Evolutionary conservation across 2,113 vertebrate species (phyloP), one percentile per base, ranked within the genome.

Genomic region (Litocranius walleri): DNA sequence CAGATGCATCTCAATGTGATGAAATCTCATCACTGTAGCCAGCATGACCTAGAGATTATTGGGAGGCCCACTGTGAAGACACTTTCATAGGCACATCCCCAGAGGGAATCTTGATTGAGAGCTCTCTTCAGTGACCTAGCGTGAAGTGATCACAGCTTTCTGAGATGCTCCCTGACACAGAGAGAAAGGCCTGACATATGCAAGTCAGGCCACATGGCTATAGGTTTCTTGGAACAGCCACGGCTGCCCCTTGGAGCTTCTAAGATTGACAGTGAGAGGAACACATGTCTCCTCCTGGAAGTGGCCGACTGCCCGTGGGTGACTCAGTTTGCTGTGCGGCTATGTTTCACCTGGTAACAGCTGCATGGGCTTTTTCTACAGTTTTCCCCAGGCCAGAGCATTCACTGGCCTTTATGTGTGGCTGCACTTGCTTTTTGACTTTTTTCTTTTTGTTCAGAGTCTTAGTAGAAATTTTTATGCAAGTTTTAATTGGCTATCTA

Each of bases 401-500:
- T 97, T 98, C 90, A 97, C 95, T 95, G 95, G 98, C 45, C 94
- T 97, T 98, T 96, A 86, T 92, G 94, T 98, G 89, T 82, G 96
- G 97, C 97, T 98, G 98, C 1, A 0, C 88, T 97, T 40, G 84
- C 97, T 98, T 98, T 96, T 97, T 88, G 56, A 98, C 87, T 8
- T 0, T 82, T 98, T 97, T 97, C 86, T 98, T 98, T 98, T 96
- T 97, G 97, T 97, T 97, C 81, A 98, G 95, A 97, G 62, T 67
- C 94, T 95, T 82, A 96, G 86, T 90, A 98, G 98, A 98, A 98
- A 98, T 97, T 97, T 98, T 98, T 96, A 98, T 98, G 98, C 98
- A 98, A 91, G 98, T 98, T 97, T 98, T 90, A 27, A 98, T 97
- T 98, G 91, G 96, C 96, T 96, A 50, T 97, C 43, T 97, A 97